phyloP scores from a whole-genome alignment of 2,113 vertebrate species.

The Ondatra zibethicus region DNA sequence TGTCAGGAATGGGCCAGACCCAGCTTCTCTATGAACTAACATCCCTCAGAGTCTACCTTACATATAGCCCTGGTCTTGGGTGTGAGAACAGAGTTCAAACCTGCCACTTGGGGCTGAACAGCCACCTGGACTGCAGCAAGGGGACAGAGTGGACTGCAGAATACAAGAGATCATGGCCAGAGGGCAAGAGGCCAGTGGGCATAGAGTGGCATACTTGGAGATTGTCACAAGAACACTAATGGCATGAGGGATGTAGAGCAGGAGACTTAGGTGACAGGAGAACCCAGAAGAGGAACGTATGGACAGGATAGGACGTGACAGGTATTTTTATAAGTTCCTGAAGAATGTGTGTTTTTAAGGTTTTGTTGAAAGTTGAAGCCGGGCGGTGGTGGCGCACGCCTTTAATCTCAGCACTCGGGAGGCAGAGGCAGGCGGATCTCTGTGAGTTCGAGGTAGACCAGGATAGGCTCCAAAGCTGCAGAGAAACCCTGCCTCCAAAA shows the following conservation, averaged over 20 bases:
- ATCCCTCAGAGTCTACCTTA: neutral
- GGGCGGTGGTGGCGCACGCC: too few relatives aligned
- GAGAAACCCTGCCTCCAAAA: too few relatives aligned
- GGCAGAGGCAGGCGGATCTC: too few relatives aligned
- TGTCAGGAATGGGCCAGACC: neutral
- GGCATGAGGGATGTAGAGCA: neutral
- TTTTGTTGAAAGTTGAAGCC: neutral
- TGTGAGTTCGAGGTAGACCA: too few relatives aligned
- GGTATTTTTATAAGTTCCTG: neutral
- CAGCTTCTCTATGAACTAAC: neutral
- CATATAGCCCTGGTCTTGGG: neutral
- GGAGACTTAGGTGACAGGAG: neutral
- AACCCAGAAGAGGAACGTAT: neutral
- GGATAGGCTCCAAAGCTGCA: too few relatives aligned
- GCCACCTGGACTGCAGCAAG: neutral
- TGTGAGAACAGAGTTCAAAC: neutral
- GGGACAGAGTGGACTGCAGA: neutral
- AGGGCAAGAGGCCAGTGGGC: neutral
- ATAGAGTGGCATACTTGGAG: neutral
- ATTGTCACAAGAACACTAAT: neutral
- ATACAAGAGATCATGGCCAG: too few relatives aligned
- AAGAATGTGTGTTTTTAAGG: neutral
- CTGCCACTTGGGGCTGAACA: neutral
- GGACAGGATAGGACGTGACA: neutral
- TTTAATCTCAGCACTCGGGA: too few relatives aligned